Base-by-base conservation (phyloP, 2,888 invertebrate species). In the Hirtodrosophila cameraria region DNA sequence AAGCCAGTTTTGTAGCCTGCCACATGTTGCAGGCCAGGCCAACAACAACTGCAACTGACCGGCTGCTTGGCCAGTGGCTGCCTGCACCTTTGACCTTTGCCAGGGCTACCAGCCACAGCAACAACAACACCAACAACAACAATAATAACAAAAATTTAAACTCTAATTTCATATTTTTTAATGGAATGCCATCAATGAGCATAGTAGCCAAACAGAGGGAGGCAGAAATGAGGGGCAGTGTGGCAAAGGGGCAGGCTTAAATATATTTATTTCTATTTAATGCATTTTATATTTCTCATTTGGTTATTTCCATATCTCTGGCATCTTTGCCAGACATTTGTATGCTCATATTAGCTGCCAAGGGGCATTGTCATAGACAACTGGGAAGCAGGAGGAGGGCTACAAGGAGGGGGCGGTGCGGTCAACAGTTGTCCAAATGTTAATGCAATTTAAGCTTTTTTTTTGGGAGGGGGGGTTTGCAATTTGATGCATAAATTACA, bases 11-110 rank as follows among this genome's bases (percentile, higher is more conserved):
- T 39, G 36, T 31, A 36, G 43, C n/a, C n/a, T n/a, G 70, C 70
- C 70, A 70, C 70, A 70, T 70, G 70, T 70, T 70, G 64, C 38
- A 35, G 16, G 38, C 41, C 50, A 33, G 28, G 45, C 60, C 28
- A n/a, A n/a, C n/a, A n/a, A n/a, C n/a, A n/a, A n/a, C n/a, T n/a
- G 46, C 33, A 31, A 43, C 33, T 58, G 46, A 46, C 60, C 65
- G 65, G 70, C 70, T 71, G 70, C 70, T 49, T 70, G 77, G 78
- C 74, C 74, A 75, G 75, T 74, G 74, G 74, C 74, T 64, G 70
- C 27, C 35, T 31, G 35, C 78, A 78, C 78, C 78, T 79, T 74
- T 79, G 81, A 78, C 81, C 78, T 79, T 81, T 79, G 66, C 59
- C 76, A 63, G 64, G 57, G 60, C 61, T 68, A 52, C 49, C 68